phyloP scores from a whole-genome alignment of 2,888 invertebrate genomes.

The Eupithecia pulchellata region DNA sequence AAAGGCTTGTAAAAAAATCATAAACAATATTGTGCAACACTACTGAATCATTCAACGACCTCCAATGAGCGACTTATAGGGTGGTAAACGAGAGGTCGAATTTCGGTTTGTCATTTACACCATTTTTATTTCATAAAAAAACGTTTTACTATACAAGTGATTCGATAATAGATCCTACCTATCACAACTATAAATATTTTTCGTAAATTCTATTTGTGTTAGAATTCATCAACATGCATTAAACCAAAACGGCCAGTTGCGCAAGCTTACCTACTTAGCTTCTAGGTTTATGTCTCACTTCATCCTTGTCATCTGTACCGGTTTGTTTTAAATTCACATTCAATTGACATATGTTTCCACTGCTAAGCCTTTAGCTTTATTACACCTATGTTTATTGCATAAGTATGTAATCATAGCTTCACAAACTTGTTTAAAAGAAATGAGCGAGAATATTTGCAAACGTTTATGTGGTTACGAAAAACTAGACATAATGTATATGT shows the following conservation, averaged over 20 bases:
- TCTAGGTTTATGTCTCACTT: slow-evolving; percentile 27
- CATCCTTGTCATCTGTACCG: slow-evolving; percentile 36
- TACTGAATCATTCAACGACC: slow-evolving; percentile 36
- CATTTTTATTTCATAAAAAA: neutral
- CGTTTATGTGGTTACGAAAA: slow-evolving; percentile 39
- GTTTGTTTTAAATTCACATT: slow-evolving; percentile 40
- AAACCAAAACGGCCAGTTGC: slow-evolving; percentile 28
- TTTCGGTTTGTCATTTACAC: slow-evolving; percentile 6
- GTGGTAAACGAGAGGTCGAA: slow-evolving; percentile 23
- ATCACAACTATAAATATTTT: neutral
- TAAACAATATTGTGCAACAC: slow-evolving; percentile 35
- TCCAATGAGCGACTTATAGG: slow-evolving; percentile 25
- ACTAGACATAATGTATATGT: slow-evolving; percentile 25
- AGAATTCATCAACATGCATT: slow-evolving; percentile 24
- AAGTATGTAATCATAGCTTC: slow-evolving; percentile 46
- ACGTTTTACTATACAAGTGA: neutral
- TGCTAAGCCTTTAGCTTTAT: slow-evolving; percentile 42
- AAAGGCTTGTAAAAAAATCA: slow-evolving; percentile 20
- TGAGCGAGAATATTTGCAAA: slow-evolving; percentile 44
- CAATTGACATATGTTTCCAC: slow-evolving; percentile 44
- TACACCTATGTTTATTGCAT: slow-evolving; percentile 42
- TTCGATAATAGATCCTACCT: too few species aligned
- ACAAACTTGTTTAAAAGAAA: slow-evolving; percentile 44
- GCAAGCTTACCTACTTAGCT: slow-evolving; percentile 20
- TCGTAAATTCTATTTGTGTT: slow-evolving; percentile 15